Base-by-base conservation (phyloP, 2,888 invertebrate genomes). In the Parnassius orleans region DNA sequence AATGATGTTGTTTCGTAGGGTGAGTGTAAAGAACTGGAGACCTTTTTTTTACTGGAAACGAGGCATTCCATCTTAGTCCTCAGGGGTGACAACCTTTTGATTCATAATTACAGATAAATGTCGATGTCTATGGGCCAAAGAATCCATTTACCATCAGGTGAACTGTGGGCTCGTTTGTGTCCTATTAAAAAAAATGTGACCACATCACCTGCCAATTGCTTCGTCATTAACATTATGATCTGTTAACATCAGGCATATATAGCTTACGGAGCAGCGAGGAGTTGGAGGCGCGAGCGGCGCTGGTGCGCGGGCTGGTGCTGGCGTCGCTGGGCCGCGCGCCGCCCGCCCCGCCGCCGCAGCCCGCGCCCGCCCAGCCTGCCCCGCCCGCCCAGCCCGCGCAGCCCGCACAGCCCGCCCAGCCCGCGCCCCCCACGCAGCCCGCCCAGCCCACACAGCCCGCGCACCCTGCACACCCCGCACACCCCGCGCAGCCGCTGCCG, bases 301-400 rank as follows among this genome's bases (percentile, higher is more conserved):
- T 92, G 60, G 80, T 91, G 61, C 88, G 90, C 71, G 91, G 87
- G 2, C 78, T 90, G 67, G 75, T 91, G 81, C 85, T 91, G 68
- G 90, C 90, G 73, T 90, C 91, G 53, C 82, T 91, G 68, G 90
- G 89, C 0, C 83, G 82, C 54, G 77, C 84, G 56, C 74, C 85
- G 55, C 81, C 80, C 44, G 70, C 77, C 54, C 71, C 76, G 43
- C 73, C 70, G 52, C 74, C 76, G 7, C 33, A 33, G 33, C 44
- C 75, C 78, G 2, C 66, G 33, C 72, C 69, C 69, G 69, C 72
- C 66, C 67, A 69, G 59, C 72, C 69, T 69, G 69, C 72, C 66
- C 67, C 69, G 59, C 76, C 73, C 60, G 72, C 72, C 60, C 76
- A 68, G 61, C 72, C 72, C 71, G 67, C 65, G 55, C 67, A 56